Evolutionary conservation across 2,797 vertebrate genomes (phyloP), one percentile per base, ranked within the genome.

Genomic region (Xyrichtys novacula): DNA sequence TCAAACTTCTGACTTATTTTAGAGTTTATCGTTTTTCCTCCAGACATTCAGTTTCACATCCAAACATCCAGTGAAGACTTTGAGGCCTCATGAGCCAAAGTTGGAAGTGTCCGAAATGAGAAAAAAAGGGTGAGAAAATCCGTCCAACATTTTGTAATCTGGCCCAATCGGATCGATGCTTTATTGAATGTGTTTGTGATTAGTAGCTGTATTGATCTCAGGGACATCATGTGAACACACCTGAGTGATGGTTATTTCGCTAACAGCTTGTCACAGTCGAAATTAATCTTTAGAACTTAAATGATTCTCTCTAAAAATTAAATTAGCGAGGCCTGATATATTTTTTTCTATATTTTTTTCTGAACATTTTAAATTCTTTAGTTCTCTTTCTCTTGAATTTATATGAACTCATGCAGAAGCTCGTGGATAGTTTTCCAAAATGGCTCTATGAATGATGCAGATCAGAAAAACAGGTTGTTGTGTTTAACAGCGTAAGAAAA

Each of bases 171-270:
- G 78, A 89, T 91, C 90, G 61, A 90, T 89, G 31, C 10, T 4
- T 5, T 74, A 90, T 90, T 84, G 88, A 85, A 78, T 58, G 80
- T 81, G 85, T 88, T 88, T 77, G 86, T 86, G 88, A 90, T 92
- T 90, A 88, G 89, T 88, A 85, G 81, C 81, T 55, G 7, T 76
- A 90, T 84, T 84, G 91, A 91, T 88, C 59, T 62, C 65, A 28
- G 80, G 79, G 77, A 85, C 86, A 82, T 89, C 85, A 87, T 39
- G 77, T 83, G 86, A 86, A 74, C 73, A 66, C 78, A 88, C 79
- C 80, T 77, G 85, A 85, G 28, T 85, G 80, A 84, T 85, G 81
- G 44, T 63, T 68, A 66, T 80, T 84, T 77, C 58, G 25, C 65
- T 36, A 78, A 76, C 71, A 76, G 58, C 71, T 60, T 66, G 75